Base-by-base conservation (phyloP, 2,113 vertebrate genomes). In the Hirundichthys speculiger region DNA sequence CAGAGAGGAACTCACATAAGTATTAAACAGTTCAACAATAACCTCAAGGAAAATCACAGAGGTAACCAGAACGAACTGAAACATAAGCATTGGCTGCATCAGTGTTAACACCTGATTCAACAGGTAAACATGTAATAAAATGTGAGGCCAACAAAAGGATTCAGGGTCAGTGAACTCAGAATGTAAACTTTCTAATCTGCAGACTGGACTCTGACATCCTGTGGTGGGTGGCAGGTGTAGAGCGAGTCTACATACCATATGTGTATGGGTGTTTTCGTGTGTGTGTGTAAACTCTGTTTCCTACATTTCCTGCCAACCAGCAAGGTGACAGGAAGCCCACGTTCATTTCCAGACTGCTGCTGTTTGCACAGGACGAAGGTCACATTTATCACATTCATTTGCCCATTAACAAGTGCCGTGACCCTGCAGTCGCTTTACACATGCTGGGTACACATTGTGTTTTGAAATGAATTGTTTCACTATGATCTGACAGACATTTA, bases 291-390 rank as follows among this genome's bases (percentile, higher is more conserved):
- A 79, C 72, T 86, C 67, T 66, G 46, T 78, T 87, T 89, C 88
- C 88, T 84, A 84, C 81, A 62, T 91, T 91, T 92, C 84, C 79
- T 83, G 15, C 57, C 55, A 63, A 70, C 60, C 73, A 75, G 82
- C 81, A 75, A 54, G 85, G 87, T 64, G 80, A 87, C 85, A 83
- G 91, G 90, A 93, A 92, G 71, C 68, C 66, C n/a, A 24, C 38
- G 66, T 73, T 86, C 77, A 71, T 91, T 85, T 91, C 83, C 85
- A 80, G 64, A 39, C 78, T 69, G 84, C 60, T 9, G 40, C 60
- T 63, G 60, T 73, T 73, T 69, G 56, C 48, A 52, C 27, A 64
- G 75, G 85, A 30, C 83, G 80, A 25, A 88, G 80, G 62, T 88
- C 75, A 83, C 65, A 73, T 88, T 85, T 59, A 72, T 79, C 61